Evolutionary conservation across 64 coral and sea anemone species (phyloP).

Genomic region (Porites australiensis): DNA sequence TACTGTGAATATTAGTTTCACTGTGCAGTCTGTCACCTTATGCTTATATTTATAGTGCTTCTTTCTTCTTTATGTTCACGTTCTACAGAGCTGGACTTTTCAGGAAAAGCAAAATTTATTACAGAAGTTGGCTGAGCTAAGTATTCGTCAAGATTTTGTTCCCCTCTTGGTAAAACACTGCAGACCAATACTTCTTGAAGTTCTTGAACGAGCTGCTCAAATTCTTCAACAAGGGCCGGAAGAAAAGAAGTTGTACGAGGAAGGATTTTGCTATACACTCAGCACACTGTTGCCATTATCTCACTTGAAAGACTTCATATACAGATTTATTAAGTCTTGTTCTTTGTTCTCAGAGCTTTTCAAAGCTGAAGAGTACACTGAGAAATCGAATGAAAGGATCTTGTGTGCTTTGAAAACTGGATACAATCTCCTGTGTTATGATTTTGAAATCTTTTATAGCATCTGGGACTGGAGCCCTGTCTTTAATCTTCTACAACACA

Average conservation of each 20-base stretch:
- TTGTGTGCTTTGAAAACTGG: conserved; percentile 71
- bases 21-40: too few species aligned
- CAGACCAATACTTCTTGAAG: conserved; percentile 78
- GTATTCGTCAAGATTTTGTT: conserved; percentile 61
- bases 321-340: conserved; percentile 54
- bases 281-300: conserved; percentile 39
- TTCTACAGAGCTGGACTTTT: conserved; percentile 70
- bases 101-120: conserved; percentile 72
- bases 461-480: conserved; percentile 73
- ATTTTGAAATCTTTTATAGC: conserved; percentile 65
- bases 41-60: too few species aligned
- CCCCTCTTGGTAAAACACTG: conserved; percentile 61
- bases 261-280: conserved; percentile 58
- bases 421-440: conserved; percentile 81
- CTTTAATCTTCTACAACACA: conserved; percentile 59
- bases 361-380: neutral
- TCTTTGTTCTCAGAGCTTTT: conserved; percentile 59
- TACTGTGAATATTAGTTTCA: too few species aligned
- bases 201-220: conserved; percentile 56
- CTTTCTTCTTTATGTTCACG: neutral
- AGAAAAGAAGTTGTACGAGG: neutral
- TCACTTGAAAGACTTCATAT: conserved; percentile 25
- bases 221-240: conserved; percentile 12
- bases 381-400: conserved; percentile 44
- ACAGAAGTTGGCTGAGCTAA: conserved; percentile 61